Percentiles rank a stretch among this genome's conserved stretches.
Conservation (phyloP, 2,797 vertebrate species). For the Nasua narica region DNA sequence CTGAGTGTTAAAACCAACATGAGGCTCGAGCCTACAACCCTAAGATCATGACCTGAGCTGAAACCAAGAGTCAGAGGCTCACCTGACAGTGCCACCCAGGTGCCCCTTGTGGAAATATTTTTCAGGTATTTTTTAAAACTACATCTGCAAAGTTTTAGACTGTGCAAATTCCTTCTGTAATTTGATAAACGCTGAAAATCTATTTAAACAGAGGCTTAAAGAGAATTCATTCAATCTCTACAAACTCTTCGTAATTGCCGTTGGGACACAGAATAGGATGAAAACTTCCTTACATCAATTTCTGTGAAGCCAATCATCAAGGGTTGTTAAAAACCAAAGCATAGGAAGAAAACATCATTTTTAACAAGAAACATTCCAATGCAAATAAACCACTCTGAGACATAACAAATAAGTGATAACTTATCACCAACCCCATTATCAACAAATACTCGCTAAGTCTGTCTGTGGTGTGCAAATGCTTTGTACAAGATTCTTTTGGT, state of each 20-base stretch:
- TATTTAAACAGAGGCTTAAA: slow-evolving; percentile 9
- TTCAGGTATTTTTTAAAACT: not conserved
- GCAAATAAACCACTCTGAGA: not conserved
- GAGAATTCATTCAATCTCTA: not conserved
- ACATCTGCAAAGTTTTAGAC: not conserved
- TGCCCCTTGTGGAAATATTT: not conserved
- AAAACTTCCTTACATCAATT: slow-evolving; percentile 19
- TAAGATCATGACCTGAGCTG: not conserved
- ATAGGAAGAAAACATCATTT: not conserved
- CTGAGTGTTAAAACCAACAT: no score
- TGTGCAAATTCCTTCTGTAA: not conserved
- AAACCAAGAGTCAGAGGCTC: not conserved
- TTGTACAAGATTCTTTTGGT: not conserved
- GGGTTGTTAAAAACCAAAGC: not conserved
- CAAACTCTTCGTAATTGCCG: not conserved
- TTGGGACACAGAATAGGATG: not conserved
- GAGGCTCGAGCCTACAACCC: not conserved
- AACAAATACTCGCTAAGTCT: slow-evolving; percentile 13
- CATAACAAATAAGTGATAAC: slow-evolving; percentile 23
- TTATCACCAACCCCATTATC: slow-evolving; percentile 48
- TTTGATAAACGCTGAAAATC: not conserved
- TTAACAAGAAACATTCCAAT: not conserved
- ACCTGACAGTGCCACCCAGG: not conserved
- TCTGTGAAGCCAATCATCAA: not conserved
- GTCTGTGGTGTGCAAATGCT: not conserved